Evolutionary conservation across 2,113 vertebrate species (phyloP), one percentile per base, ranked within the genome.

Genomic region (Rattus rattus): DNA sequence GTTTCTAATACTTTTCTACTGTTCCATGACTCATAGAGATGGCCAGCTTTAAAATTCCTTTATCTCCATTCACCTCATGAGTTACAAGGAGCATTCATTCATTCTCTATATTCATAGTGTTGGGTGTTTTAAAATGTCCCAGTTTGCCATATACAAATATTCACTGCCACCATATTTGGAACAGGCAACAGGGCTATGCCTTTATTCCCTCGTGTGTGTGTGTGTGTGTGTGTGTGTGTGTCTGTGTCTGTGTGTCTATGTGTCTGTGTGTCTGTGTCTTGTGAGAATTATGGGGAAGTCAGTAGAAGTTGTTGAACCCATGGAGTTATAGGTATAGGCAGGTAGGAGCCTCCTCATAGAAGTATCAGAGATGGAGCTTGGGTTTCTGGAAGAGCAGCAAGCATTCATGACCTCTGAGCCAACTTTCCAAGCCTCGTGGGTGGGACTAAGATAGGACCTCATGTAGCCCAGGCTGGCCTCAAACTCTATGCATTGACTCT

Each of bases 21-120:
- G 61, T 95, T 95, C 95, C 52, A 79, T 97, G 56, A 79, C 36
- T 96, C 24, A 89, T 47, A 77, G 92, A 95, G 73, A 94, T 92
- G 6, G 81, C 75, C 91, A 90, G 89, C 75, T 86, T 91, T 85
- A 80, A 91, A 84, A 92, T 39, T 85, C 49, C 30, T 85, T 92
- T 94, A 72, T 91, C 52, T 80, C 26, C 13, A 59, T 20, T 86
- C 59, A 91, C 47, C 59, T 49, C 93, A 90, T 83, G 65, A 93
- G 80, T 80, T 84, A 94, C 43, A 79, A 36, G 49, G 88, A 47
- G 2, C 91, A n/a, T 94, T 94, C 91, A n/a, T 94, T 94, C 83
- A 26, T 59, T 36, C 14, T 70, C 36, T 77, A 49, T 67, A 9
- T 85, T 88, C 56, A 17, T 52, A 47, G 94, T 95, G 36, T 59